A percentile compares a stretch with the other conserved stretches of the same genome.
phyloP scores from a whole-genome alignment of 2,113 vertebrate genomes.

The Sapayoa aenigma region DNA sequence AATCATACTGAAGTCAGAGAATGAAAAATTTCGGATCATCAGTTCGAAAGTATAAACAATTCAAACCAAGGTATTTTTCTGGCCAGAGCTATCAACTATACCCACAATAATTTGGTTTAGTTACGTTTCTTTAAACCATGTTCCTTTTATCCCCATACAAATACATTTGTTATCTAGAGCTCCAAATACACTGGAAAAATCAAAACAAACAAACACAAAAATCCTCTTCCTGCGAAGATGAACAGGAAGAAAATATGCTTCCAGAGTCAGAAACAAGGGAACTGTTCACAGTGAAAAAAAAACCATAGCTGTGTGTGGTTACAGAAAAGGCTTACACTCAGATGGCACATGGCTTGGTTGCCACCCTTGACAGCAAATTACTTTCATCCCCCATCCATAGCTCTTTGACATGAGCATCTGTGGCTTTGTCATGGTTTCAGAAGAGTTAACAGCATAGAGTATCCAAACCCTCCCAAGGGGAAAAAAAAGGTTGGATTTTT shows the following conservation, averaged over 20 bases:
- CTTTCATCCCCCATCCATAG: background rate
- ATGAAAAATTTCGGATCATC: constrained; percentile 31
- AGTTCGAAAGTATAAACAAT: constrained; percentile 33
- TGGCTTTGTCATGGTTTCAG: background rate
- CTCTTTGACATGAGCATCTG: background rate
- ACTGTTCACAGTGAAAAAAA: background rate
- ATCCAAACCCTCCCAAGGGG: background rate
- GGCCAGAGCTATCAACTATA: background rate
- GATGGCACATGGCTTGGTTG: background rate
- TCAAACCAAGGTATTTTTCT: constrained; percentile 30
- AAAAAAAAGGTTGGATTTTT: background rate
- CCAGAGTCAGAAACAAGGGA: background rate
- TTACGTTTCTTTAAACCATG: background rate
- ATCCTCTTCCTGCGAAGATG: background rate
- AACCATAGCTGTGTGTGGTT: background rate
- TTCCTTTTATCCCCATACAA: background rate
- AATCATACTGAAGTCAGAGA: constrained; percentile 26
- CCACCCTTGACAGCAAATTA: background rate
- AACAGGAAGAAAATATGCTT: background rate
- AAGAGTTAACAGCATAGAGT: background rate
- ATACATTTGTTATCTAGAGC: background rate
- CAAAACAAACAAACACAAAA: background rate
- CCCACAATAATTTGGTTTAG: background rate
- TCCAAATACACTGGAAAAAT: background rate
- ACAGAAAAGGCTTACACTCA: background rate